Evolutionary conservation across 2,113 vertebrate species (phyloP), one percentile per base, ranked within the genome.

Genomic region (Egretta garzetta): DNA sequence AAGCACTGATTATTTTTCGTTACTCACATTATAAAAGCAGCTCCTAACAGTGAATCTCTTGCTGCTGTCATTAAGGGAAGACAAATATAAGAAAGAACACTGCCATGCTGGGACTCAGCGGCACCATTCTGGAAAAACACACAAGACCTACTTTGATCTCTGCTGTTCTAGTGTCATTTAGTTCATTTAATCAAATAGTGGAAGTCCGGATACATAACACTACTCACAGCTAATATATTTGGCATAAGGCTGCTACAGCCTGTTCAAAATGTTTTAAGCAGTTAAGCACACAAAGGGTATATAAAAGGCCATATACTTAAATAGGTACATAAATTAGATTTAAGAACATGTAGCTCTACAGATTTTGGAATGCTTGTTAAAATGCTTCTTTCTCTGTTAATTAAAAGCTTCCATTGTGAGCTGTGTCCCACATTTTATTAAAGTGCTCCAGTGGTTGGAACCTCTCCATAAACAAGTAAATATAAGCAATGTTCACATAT

Each of bases 381-480:
- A 71, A 37, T 88, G 75, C 70, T 91, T 27, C 80, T 93, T 81
- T 75, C 52, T 70, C 88, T 94, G 35, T 84, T 96, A 94, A 96
- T 92, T 96, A 91, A 94, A 95, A 94, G 64, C 49, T 97, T 55
- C 58, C 49, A 27, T 22, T 93, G 60, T 64, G 53, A 88, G 53
- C 75, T 84, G 21, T 56, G 49, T 56, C 72, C 21, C 21, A 37
- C 68, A 37, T 94, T 96, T 95, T 76, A 76, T 95, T 94, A 53
- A 90, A 95, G 37, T 86, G 27, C 49, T 97, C 24, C 35, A 56
- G 33, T 30, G 27, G 63, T 39, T 95, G 72, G 86, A 95, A 76
- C 6, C 8, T 70, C 49, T 90, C 68, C 72, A 45, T 43, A 62
- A 86, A 74, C 6, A 82, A 79, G 63, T 50, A 88, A 79, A 82